Base-by-base conservation (phyloP, 64 coral and sea anemone genomes). In the Actinia tenebrosa region DNA sequence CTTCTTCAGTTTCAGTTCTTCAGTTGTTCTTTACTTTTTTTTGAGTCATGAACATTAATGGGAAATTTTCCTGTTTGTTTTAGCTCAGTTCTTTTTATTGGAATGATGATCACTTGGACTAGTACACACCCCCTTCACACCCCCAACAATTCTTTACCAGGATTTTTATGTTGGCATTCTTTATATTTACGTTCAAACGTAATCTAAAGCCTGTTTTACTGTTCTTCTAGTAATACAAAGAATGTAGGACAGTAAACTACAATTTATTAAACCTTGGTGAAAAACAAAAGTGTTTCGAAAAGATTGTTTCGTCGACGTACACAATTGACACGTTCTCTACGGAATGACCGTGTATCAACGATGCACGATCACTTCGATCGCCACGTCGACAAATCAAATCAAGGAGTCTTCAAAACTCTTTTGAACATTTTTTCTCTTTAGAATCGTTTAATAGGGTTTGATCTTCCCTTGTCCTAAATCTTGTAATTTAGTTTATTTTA, bases 71-170 rank as follows among this genome's bases (percentile, higher is more conserved):
- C 22, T 75, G 4, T 13, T 15, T 47, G 27, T 5, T 2, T 37
- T 16, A 79, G 10, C 3, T 79, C 37, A 26, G n/a, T n/a, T n/a
- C 5, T 66, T 66, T 66, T 7, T 66, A 5, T 23, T 66, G 63
- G n/a, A 66, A 66, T 66, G 63, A 5, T 23, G 3, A 25, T 25
- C 22, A 66, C n/a, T 37, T 37, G 30, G 30, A 37, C 30, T 7
- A 79, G 77, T 17, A 79, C 77, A 79, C 77, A 79, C 77, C 77
- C 77, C 77, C 77, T 26, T 42, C 77, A 79, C 77, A 47, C 77
- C 77, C 45, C 77, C 22, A 79, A 37, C 30, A 9, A 66, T 14
- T 37, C 30, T 37, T 37, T 14, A 14, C 56, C 56, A 58, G 10
- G 10, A 58, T 23, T 23, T 23, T 25, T 66, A 14, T 23, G 63